Conservation (phyloP, 1,140 invertebrate species). For the Pogonus chalceus region DNA sequence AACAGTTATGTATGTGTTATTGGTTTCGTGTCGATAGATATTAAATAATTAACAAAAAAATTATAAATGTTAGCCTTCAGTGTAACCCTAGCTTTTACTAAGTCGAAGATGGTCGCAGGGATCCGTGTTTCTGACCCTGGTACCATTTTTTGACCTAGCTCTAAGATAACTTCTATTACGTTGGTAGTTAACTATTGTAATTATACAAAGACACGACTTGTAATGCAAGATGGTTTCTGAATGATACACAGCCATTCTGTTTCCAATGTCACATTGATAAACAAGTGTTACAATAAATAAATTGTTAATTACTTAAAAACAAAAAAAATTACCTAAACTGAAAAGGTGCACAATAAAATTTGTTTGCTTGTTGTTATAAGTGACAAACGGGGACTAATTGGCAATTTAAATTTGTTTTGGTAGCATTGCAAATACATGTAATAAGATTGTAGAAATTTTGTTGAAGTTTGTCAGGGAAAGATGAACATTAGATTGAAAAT, state of each 20-base stretch:
- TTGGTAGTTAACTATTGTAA: not conserved
- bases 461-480: slow-evolving; percentile 18
- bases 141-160: not conserved
- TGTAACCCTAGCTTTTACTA: slow-evolving; percentile 13
- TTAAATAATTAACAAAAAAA: slow-evolving; percentile 9
- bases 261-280: not conserved
- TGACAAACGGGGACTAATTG: too few species aligned
- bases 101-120: not conserved
- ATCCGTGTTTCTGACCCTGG: too few species aligned
- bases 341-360: too few species aligned
- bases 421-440: too few species aligned
- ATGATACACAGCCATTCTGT: too few species aligned
- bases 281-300: not conserved
- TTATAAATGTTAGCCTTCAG: slow-evolving; percentile 14
- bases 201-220: too few species aligned
- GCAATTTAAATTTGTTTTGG: too few species aligned
- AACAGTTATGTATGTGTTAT: slow-evolving; percentile 16
- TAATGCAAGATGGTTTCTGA: too few species aligned
- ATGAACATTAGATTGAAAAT: slow-evolving; percentile 15
- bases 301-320: too few species aligned
- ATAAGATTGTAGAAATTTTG: slow-evolving; percentile 11
- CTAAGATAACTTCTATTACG: not conserved
- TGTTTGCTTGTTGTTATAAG: too few species aligned
- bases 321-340: too few species aligned
- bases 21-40: slow-evolving; percentile 16